Base-by-base conservation (phyloP, 2,888 invertebrate genomes). In the Drosophila birchii region DNA sequence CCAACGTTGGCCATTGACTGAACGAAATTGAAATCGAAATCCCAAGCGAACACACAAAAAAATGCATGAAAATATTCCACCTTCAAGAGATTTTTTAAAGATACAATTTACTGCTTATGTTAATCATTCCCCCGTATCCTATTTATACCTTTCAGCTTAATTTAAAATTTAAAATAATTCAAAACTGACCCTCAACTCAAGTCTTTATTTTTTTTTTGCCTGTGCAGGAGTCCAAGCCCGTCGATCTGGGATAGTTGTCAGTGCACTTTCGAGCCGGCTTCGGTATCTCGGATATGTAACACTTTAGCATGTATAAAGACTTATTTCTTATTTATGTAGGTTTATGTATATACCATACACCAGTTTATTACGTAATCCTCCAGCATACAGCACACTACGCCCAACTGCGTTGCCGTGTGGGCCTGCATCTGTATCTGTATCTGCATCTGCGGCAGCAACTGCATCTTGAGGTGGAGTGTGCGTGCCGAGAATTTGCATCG, bases 221-320 rank as follows among this genome's bases (percentile, higher is more conserved):
- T 23, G 20, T 43, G 36, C 51, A 49, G 45, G 47, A 51, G 51
- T 51, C 54, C 32, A 7, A 62, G 56, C 61, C 26, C 29, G 70
- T 55, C 53, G 45, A 70, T 62, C 66, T 73, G 84, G 80, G 87
- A 85, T 85, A 85, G 84, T 85, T 85, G 84, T 85, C 84, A 82
- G 84, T 85, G 82, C 84, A 85, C 85, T 85, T 87, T 84, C 85
- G 68, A 85, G 76, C 75, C 75, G 75, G 75, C 75, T 57, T 32
- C 41, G 63, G 18, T 71, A 70, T 66, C 70, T 51, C 43, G 81
- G 78, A 85, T 85, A 79, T 84, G 80, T 85, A 87, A 78, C 80
- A 74, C 71, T 80, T 82, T 86, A 83, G 78, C 86, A 80, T 78
- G 76, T 66, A 81, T 56, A 75, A 66, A 53, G 72, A n/a, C 41